Conservation (phyloP, 1,140 invertebrate genomes). For the Anoplolepis gracilipes region DNA sequence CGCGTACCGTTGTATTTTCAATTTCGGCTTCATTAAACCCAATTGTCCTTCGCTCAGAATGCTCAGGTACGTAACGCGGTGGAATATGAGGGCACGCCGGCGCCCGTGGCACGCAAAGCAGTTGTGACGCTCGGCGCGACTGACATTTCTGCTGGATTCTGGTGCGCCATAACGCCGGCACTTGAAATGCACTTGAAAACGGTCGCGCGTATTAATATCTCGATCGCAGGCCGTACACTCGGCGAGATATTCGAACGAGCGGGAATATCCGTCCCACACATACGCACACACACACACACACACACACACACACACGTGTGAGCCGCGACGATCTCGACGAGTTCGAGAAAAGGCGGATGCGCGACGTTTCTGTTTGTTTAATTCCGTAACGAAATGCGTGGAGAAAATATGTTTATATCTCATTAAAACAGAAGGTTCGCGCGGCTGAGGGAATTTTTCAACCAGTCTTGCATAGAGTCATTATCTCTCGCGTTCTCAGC, state of each 20-base stretch:
- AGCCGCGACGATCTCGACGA: too few species aligned
- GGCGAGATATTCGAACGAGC: conserved; percentile 19
- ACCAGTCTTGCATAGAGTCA: conserved; percentile 9
- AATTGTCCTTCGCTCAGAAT: conserved; percentile 70
- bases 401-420: not conserved
- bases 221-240: conserved; percentile 21
- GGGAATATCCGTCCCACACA: not conserved
- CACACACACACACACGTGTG: too few species aligned
- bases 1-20: conserved; percentile 65
- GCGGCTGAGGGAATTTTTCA: not conserved
- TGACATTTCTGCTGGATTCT: conserved; percentile 72
- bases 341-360: not conserved
- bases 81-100: conserved; percentile 39
- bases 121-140: conserved; percentile 48
- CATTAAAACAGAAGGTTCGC: conserved; percentile 12
- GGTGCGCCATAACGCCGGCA: conserved; percentile 60
- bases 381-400: not conserved
- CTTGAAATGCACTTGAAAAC: conserved; percentile 69
- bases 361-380: not conserved
- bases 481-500: conserved; percentile 11
- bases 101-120: conserved; percentile 62
- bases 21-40: conserved; percentile 68
- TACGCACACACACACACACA: too few species aligned
- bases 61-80: conserved; percentile 60
- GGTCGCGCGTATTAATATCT: conserved; percentile 59